Percentiles rank a stretch among this genome's conserved stretches.
Conservation (phyloP, 2,113 vertebrate genomes). For the Theropithecus gelada region DNA sequence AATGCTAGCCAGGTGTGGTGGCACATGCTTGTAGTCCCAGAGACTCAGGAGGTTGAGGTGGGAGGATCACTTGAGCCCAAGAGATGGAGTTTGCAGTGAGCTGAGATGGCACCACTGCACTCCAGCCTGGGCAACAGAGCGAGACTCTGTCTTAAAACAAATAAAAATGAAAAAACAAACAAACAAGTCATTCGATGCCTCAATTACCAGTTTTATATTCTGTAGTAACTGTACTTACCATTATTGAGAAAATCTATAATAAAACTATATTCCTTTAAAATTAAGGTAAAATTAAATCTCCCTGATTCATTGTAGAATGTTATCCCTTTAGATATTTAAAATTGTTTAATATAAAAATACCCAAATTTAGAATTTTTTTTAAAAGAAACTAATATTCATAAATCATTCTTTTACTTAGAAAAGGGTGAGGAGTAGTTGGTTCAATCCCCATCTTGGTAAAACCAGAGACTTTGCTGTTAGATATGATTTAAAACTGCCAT, state of each 20-base stretch:
- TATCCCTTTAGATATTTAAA: constrained; percentile 1
- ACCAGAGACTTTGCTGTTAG: not conserved
- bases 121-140: too few relatives aligned
- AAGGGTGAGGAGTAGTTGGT: not conserved
- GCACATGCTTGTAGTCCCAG: too few relatives aligned
- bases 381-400: not conserved
- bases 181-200: not conserved
- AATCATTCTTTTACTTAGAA: not conserved
- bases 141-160: too few relatives aligned
- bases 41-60: too few relatives aligned
- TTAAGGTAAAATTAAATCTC: not conserved
- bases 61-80: too few relatives aligned
- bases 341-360: not conserved
- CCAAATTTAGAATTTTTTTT: not conserved
- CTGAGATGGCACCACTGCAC: too few relatives aligned
- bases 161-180: too few relatives aligned
- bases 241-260: not conserved
- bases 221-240: not conserved
- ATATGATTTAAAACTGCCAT: not conserved
- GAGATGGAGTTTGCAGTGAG: too few relatives aligned
- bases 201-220: not conserved
- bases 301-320: not conserved
- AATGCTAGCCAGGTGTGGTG: too few relatives aligned
- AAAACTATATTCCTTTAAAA: not conserved
- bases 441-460: not conserved